Evolutionary conservation across 2,113 vertebrate species (phyloP), one percentile per base, ranked within the genome.

Genomic region (Lota lota): DNA sequence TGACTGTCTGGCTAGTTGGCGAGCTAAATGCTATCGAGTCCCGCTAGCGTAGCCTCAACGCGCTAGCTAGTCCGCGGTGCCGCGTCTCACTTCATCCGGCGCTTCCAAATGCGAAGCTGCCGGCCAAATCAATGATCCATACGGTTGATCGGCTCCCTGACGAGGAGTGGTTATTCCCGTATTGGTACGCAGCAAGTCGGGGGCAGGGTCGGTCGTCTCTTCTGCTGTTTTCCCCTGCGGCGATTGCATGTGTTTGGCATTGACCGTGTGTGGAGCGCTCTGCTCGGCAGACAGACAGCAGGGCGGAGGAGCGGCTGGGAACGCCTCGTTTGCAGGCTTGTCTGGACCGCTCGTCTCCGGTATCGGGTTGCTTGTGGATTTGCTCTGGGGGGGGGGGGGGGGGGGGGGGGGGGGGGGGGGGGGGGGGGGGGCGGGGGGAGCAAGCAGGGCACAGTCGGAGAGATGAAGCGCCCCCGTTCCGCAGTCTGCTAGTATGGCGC

Each of bases 341-440:
- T 90, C 87, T 90, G 85, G 87, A 90, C 82, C 85, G 76, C 81
- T 87, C 70, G 86, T 84, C 85, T 88, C 85, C 81, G 84, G 82
- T 86, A 76, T 90, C 87, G 80, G 73, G 83, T 89, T 89, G 83
- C 85, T 16, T 84, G 81, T 75, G 80, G 83, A 77, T 66, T 82
- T 73, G 62, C 61, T 60, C 40, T 19, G 17, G 56, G 56, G 56
- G 17, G 56, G 56, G 3, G 17, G 19, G 18, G 19, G 17, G 18
- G 56, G 5, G 4, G 56, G 56, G 15, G 17, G 56, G 18, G 1
- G 17, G 56, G 18, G 83, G 75, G 74, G 75, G 74, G 69, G 82
- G 83, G 56, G 15, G 17, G 56, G 18, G 1, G 17, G 56, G 18
- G 83, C 73, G 74, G 75, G 74, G 28, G 20, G 28, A 33, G 28